Evolutionary conservation across 2,888 invertebrate genomes (phyloP).

Genomic region (Coelopa pilipes): DNA sequence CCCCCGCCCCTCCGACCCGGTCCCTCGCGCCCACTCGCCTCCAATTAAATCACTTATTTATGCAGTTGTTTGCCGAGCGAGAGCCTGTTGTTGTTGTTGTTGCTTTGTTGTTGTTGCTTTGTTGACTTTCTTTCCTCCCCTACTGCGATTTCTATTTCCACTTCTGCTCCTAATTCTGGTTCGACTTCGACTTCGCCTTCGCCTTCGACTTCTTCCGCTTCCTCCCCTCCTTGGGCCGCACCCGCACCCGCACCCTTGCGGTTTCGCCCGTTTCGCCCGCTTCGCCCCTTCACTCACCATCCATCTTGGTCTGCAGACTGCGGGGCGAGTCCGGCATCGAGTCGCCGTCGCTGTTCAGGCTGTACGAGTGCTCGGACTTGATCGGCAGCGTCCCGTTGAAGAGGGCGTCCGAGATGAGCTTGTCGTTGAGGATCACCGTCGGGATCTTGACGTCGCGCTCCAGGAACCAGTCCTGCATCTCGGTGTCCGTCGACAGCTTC

Average conservation of each 20-base stretch:
- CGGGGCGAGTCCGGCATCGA: constrained; percentile 77
- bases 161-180: too few species aligned
- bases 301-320: constrained; percentile 76
- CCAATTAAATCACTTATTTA: constrained; percentile 12
- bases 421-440: constrained; percentile 85
- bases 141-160: too few species aligned
- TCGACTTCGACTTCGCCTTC: too few species aligned
- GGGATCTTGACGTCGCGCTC: constrained; percentile 74
- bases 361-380: constrained; percentile 94
- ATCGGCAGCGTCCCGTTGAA: constrained; percentile 80
- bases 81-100: too few species aligned
- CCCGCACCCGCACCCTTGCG: too few species aligned
- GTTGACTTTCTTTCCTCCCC: too few species aligned
- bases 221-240: too few species aligned
- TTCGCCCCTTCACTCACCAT: constrained; percentile 70
- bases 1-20: too few species aligned
- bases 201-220: too few species aligned
- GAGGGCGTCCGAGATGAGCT: constrained; percentile 76
- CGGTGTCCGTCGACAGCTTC: constrained; percentile 72
- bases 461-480: constrained; percentile 77
- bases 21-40: neutral
- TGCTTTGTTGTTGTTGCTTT: too few species aligned
- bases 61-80: constrained; percentile 42
- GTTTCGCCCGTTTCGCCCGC: too few species aligned
- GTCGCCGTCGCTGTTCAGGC: constrained; percentile 78